Evolutionary conservation across 2,113 vertebrate genomes (phyloP), one percentile per base, ranked within the genome.

Genomic region (Spizaetus ornatus): DNA sequence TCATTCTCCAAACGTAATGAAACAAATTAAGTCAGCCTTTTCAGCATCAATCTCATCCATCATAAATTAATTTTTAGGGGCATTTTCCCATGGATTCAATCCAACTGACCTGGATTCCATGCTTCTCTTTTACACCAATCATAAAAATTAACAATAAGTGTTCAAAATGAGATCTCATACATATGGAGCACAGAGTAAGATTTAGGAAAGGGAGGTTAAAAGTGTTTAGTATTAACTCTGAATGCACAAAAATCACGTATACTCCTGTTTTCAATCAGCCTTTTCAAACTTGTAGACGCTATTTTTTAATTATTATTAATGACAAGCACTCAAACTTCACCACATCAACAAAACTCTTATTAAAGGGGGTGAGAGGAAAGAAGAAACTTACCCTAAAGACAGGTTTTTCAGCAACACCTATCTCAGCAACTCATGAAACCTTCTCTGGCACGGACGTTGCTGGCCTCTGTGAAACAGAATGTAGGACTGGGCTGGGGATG

Each of bases 21-120:
- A 96, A 82, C 56, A 91, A 97, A 95, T 95, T 87, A 95, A 91
- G 58, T 47, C 63, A 65, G 89, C 78, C 96, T 91, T 93, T 95
- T 93, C 94, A 88, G 84, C 50, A 82, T 86, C 74, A 72, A 73
- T 95, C 89, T 93, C 71, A 80, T 90, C 71, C 58, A 71, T 26
- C 74, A 52, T 47, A 88, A 86, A 91, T 93, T 97, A 96, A 95
- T 94, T 93, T 97, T 95, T 52, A 74, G 89, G 63, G 84, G 63
- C 82, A 91, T 93, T 96, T 97, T 97, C 91, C 87, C 94, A 95
- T 73, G 81, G 94, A 94, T 82, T 93, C 53, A 58, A 82, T 87
- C 81, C n/a, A 70, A 88, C 16, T 93, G 82, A 94, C 81, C 87
- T 18, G 11, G 38, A 96, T 88, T 93, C 93, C 74, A 52, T 47